Evolutionary conservation across 2,888 invertebrate genomes (phyloP).

Genomic region (Rhorus exstirpatorius): DNA sequence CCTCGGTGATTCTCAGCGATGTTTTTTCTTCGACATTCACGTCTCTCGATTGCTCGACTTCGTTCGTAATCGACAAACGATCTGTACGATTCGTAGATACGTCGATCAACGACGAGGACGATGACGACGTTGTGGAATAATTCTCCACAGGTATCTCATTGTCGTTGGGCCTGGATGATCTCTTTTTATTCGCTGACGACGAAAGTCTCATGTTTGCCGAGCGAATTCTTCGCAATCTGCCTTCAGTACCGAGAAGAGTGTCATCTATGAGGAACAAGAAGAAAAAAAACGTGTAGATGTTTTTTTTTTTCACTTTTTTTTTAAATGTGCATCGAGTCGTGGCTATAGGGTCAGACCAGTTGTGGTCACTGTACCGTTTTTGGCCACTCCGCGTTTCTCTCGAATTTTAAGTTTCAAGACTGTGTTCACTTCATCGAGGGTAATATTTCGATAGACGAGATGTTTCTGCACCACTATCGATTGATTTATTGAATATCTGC

Average conservation of each 20-base stretch:
- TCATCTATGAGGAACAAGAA: slow-evolving; percentile 78
- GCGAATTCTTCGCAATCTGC: slow-evolving; percentile 84
- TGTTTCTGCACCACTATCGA: no score
- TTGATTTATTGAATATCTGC: no score
- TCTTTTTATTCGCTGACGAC: slow-evolving; percentile 49
- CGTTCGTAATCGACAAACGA: no score
- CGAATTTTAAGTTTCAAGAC: no score
- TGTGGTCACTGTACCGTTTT: no score
- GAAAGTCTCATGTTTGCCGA: slow-evolving; percentile 82
- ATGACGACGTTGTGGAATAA: slow-evolving; percentile 34
- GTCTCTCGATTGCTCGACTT: slow-evolving; percentile 75
- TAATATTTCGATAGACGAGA: no score
- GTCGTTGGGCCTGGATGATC: slow-evolving; percentile 64
- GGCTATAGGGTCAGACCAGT: no score
- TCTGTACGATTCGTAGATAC: no score
- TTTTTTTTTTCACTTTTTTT: neutral
- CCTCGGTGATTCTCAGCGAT: slow-evolving; percentile 21
- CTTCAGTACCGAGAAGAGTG: slow-evolving; percentile 84
- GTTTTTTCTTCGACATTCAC: slow-evolving; percentile 40
- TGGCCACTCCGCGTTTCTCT: no score
- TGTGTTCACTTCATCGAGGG: no score
- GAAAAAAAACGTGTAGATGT: neutral
- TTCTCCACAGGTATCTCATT: slow-evolving; percentile 68
- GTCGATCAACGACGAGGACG: slow-evolving; percentile 75
- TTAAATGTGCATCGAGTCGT: neutral